Percentiles rank a stretch among this genome's conserved stretches.
Evolutionary conservation across 92 coral and sea anemone genomes (phyloP).

Genomic region (Phenganax marumi): DNA sequence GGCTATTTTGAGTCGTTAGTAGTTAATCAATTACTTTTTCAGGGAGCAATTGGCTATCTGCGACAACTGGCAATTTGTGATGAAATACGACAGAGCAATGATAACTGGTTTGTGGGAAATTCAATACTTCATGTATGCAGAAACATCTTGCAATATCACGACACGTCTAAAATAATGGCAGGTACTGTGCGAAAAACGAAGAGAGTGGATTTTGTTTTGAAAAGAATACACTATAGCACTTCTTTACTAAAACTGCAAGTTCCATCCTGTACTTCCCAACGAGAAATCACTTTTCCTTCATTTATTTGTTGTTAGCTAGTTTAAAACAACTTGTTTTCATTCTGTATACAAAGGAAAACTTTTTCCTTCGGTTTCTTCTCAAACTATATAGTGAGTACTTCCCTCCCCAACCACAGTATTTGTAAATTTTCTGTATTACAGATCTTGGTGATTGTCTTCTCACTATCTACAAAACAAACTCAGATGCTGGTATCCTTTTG

Average conservation of each 20-base stretch:
- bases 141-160: slow-evolving; percentile 82
- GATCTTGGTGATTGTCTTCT: slow-evolving; percentile 91
- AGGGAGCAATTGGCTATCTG: slow-evolving; percentile 82
- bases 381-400: not conserved
- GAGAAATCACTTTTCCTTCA: no score
- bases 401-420: not conserved
- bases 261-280: no score
- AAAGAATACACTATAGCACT: no score
- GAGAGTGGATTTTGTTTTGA: no score
- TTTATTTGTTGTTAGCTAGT: no score
- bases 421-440: slow-evolving; percentile 27
- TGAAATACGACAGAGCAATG: slow-evolving; percentile 59
- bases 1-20: not conserved
- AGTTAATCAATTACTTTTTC: not conserved
- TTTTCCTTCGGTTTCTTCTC: not conserved
- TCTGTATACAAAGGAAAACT: no score
- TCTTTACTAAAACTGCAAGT: no score
- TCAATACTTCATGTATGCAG: slow-evolving; percentile 87
- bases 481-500: slow-evolving; percentile 97
- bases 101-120: slow-evolving; percentile 82
- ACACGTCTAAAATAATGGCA: slow-evolving; percentile 67
- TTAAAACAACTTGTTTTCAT: no score
- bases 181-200: slow-evolving; percentile 32
- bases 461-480: slow-evolving; percentile 65
- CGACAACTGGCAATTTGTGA: slow-evolving; percentile 66